phyloP scores from a whole-genome alignment of 2,888 invertebrate species.

The Polydrusus pterygomalis region DNA sequence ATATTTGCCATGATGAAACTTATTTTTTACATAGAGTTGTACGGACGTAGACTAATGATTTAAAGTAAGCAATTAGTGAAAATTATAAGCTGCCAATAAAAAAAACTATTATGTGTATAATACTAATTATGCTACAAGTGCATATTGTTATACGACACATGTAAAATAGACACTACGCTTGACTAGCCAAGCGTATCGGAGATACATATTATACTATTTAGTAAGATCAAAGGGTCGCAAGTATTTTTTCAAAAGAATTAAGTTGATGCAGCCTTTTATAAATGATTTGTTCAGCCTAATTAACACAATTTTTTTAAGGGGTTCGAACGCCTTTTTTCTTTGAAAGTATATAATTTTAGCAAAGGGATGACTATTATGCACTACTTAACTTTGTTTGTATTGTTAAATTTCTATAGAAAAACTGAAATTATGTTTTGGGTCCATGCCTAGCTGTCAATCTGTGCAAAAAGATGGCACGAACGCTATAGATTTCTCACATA shows the following conservation, averaged over 20 bases:
- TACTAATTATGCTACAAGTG: constrained; percentile 46
- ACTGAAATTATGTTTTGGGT: neutral
- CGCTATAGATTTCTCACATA: neutral
- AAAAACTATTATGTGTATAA: constrained; percentile 29
- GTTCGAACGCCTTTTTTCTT: constrained; percentile 1
- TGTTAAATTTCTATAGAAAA: constrained; percentile 25
- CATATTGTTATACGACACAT: constrained; percentile 55
- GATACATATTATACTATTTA: constrained; percentile 48
- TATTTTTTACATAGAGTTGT: constrained; percentile 35
- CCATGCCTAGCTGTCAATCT: constrained; percentile 8
- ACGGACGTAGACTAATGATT: constrained; percentile 40
- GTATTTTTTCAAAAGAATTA: constrained; percentile 28
- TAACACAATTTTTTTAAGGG: constrained; percentile 19
- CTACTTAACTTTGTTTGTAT: constrained; percentile 6
- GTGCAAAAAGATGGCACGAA: constrained; percentile 6
- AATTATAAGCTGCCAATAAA: constrained; percentile 37
- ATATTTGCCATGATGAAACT: constrained; percentile 40
- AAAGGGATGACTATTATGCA: constrained; percentile 8
- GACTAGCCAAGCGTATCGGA: constrained; percentile 54
- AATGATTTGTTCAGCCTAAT: constrained; percentile 35
- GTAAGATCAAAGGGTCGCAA: constrained; percentile 42
- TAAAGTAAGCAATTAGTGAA: constrained; percentile 33
- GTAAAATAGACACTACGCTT: constrained; percentile 57
- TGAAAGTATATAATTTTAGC: constrained; percentile 28
- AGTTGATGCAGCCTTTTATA: constrained; percentile 16